These are phyloP conservation scores for Egretta garzetta DNA, from an alignment of 2,113 vertebrate species.

Conservation along the genomic window DNA sequence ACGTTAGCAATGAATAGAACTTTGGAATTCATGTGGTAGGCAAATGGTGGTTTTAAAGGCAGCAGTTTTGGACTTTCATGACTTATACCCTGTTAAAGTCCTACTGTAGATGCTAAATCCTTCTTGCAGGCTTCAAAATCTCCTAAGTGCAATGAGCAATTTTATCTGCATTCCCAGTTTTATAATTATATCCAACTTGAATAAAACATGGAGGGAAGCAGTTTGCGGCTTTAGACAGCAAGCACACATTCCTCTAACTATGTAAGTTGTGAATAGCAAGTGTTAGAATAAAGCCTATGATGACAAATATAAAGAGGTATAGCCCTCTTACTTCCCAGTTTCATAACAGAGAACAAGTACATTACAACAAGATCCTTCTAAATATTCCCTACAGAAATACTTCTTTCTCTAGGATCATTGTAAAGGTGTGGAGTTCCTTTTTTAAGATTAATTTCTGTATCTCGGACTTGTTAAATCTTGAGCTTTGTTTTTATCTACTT, in stretches of 20 bases:
- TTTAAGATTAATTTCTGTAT: neutral
- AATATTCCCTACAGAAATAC: neutral
- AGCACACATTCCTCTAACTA: neutral
- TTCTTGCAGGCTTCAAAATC: neutral
- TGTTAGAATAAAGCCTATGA: neutral
- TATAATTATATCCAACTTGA: neutral
- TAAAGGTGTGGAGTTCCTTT: neutral
- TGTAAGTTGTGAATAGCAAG: neutral
- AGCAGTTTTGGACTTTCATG: neutral
- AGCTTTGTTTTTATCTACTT: neutral
- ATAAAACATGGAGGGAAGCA: neutral
- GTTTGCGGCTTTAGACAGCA: neutral
- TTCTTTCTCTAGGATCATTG: neutral
- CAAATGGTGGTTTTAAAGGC: neutral
- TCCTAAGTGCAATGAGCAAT: neutral
- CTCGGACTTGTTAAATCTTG: neutral
- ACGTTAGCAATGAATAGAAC: neutral
- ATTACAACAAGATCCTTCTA: neutral
- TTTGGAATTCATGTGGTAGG: neutral
- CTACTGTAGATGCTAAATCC: neutral
- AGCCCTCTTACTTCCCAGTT: neutral
- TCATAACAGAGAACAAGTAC: neutral
- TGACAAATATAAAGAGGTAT: neutral
- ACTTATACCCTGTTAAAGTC: neutral
- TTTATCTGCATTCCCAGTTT: neutral